phyloP scores from a whole-genome alignment of 1,140 invertebrate species.

The Drosophila carrolli region DNA sequence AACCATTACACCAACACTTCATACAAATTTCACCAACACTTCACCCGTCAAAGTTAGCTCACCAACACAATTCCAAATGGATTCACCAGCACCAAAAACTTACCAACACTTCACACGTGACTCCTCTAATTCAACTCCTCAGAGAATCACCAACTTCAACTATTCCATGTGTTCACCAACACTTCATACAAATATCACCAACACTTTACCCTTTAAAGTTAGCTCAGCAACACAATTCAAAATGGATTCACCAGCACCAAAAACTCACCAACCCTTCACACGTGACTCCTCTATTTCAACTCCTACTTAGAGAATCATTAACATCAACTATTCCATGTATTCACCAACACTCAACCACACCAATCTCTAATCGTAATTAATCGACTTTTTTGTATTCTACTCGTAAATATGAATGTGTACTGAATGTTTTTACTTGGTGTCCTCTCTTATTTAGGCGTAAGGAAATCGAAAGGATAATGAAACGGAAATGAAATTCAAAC shows the following conservation, averaged over 20 bases:
- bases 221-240: too few relatives aligned
- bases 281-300: too few relatives aligned
- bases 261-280: slow-evolving; percentile 12
- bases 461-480: slow-evolving; percentile 25
- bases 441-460: slow-evolving; percentile 53
- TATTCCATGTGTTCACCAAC: too few relatives aligned
- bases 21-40: neutral
- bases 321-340: slow-evolving; percentile 3
- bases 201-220: neutral
- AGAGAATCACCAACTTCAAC: too few relatives aligned
- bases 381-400: slow-evolving; percentile 48
- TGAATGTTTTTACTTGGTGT: slow-evolving; percentile 79
- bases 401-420: slow-evolving; percentile 64
- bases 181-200: neutral
- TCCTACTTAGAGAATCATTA: neutral
- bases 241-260: too few relatives aligned
- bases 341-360: slow-evolving; percentile 18
- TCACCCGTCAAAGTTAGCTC: too few relatives aligned
- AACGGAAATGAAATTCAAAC: slow-evolving; percentile 51
- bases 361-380: slow-evolving; percentile 23
- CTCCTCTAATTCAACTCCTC: too few relatives aligned
- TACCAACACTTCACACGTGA: slow-evolving; percentile 11
- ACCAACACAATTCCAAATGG: too few relatives aligned
- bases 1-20: neutral
- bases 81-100: neutral